These are phyloP conservation scores for Sisor rabdophorus DNA, from an alignment of 2,113 vertebrate species.

Conservation along the genomic window DNA sequence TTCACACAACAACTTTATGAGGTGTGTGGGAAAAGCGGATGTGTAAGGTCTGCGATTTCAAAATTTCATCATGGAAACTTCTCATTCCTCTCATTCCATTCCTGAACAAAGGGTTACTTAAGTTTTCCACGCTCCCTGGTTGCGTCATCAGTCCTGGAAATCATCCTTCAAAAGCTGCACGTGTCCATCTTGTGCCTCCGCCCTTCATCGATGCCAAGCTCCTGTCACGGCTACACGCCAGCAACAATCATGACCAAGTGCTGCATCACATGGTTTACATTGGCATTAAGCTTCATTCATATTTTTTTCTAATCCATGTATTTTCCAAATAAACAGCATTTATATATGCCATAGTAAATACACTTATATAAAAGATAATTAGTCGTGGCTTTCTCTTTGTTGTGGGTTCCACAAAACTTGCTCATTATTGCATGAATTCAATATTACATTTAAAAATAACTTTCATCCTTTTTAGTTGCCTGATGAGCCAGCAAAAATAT, in stretches of 20 bases:
- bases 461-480: neutral
- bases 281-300: neutral
- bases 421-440: neutral
- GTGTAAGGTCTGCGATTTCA: neutral
- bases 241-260: neutral
- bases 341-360: constrained; percentile 19
- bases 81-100: constrained; percentile 13
- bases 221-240: neutral
- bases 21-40: neutral
- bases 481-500: neutral
- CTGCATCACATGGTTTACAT: neutral
- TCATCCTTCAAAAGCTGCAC: neutral
- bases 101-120: constrained; percentile 8
- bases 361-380: constrained; percentile 16
- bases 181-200: constrained; percentile 9
- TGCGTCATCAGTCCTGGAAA: neutral
- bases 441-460: constrained; percentile 5
- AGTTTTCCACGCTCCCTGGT: neutral
- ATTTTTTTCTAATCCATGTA: constrained; percentile 5
- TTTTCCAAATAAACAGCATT: constrained; percentile 10
- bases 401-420: constrained; percentile 10
- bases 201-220: constrained; percentile 1
- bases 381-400: neutral
- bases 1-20: constrained; percentile 14
- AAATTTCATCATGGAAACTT: constrained; percentile 22